Percentiles rank a stretch among this genome's conserved stretches.
Conservation (phyloP, 2,113 vertebrate species). For the human (Homo sapiens) region GRCh38 chr13:107563501-107564000, state of each 20-base stretch:
- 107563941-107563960: conserved; percentile 51
- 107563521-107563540: background rate
- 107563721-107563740: conserved; percentile 76
- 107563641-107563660: background rate
- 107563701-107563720: conserved; percentile 75
- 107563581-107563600: background rate
- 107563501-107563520: fast-evolving
- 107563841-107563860: conserved; percentile 82
- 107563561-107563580: conserved; percentile 37
- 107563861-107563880: conserved; percentile 83
- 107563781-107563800: conserved; percentile 84
- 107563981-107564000: background rate
- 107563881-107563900: conserved; percentile 73
- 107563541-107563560: background rate
- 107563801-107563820: conserved; percentile 84
- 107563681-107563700: conserved; percentile 64
- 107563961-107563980: background rate
- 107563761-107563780: conserved; percentile 84
- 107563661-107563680: conserved; percentile 63
- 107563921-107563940: conserved; percentile 73
- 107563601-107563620: conserved; percentile 20
- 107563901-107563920: conserved; percentile 79
- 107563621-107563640: background rate
- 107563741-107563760: conserved; percentile 80
- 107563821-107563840: conserved; percentile 84